Evolutionary conservation across 2,888 invertebrate species (phyloP).

Genomic region (Andrena praecox): DNA sequence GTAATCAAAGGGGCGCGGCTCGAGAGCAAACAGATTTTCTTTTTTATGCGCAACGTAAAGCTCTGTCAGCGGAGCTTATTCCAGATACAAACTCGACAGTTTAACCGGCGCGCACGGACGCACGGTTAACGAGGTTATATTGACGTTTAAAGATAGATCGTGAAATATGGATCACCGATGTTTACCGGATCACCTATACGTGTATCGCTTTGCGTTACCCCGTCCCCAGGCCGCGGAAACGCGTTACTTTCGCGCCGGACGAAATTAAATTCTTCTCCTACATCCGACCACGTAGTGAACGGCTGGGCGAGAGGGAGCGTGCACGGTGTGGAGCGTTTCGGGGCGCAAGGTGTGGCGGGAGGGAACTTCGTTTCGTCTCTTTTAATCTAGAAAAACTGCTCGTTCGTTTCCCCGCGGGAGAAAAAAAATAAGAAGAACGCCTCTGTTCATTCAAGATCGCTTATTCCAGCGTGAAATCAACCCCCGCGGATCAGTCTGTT

Average conservation of each 20-base stretch:
- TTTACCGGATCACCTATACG: conserved; percentile 44
- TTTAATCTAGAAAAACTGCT: conserved; percentile 1
- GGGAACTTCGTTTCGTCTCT: background rate
- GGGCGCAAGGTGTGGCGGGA: too few species aligned
- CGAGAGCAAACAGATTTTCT: conserved; percentile 13
- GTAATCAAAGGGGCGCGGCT: background rate
- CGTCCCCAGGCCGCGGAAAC: background rate
- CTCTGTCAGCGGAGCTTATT: background rate
- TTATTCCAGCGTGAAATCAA: conserved; percentile 35
- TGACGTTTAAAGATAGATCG: conserved; percentile 39
- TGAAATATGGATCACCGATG: conserved; percentile 45
- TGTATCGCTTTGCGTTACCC: conserved; percentile 28
- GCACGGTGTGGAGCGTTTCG: background rate
- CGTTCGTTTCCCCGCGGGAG: background rate
- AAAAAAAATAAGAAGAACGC: conserved; percentile 12
- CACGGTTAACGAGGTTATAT: conserved; percentile 28
- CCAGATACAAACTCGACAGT: conserved; percentile 31
- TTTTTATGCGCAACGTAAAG: conserved; percentile 26
- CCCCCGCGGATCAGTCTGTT: conserved; percentile 28
- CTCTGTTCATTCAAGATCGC: conserved; percentile 23
- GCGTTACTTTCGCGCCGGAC: background rate
- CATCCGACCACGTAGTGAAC: background rate
- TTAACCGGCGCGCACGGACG: conserved; percentile 5
- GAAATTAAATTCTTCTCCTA: conserved; percentile 15
- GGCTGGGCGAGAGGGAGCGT: background rate